A percentile compares a stretch with the other conserved stretches of the same genome.
Conservation (phyloP, 2,797 vertebrate genomes). For the Pelochelys cantorii region DNA sequence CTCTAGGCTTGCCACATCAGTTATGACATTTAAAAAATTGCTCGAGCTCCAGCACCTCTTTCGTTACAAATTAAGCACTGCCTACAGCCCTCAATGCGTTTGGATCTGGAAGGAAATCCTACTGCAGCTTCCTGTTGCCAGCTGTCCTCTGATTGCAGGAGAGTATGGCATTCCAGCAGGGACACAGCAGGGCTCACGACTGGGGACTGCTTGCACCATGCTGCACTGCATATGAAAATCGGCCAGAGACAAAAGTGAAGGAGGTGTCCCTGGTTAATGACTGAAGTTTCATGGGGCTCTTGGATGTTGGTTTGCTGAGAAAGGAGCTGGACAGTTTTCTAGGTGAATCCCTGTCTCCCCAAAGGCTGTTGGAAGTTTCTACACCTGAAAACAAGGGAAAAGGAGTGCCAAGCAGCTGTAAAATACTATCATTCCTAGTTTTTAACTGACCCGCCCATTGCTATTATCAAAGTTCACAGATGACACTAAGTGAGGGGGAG, state of each 20-base stretch:
- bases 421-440: not conserved
- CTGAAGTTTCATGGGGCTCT: not conserved
- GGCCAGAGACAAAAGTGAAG: not conserved
- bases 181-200: not conserved
- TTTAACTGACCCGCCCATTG: not conserved
- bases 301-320: not conserved
- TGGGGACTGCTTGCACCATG: not conserved
- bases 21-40: too few relatives aligned
- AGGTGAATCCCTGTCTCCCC: not conserved
- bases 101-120: not conserved
- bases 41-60: too few relatives aligned
- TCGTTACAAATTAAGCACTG: too few relatives aligned
- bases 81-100: not conserved
- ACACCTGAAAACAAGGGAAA: not conserved
- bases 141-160: not conserved
- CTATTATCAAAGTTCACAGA: not conserved
- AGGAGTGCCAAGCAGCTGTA: not conserved
- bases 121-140: not conserved
- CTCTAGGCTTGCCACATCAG: too few relatives aligned
- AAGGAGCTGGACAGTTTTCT: not conserved
- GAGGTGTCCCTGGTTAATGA: not conserved
- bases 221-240: not conserved
- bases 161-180: not conserved
- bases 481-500: too few relatives aligned
- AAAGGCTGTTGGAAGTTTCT: not conserved